phyloP scores from a whole-genome alignment of 2,113 vertebrate species.

The Cyanoramphus novaezelandiae region DNA sequence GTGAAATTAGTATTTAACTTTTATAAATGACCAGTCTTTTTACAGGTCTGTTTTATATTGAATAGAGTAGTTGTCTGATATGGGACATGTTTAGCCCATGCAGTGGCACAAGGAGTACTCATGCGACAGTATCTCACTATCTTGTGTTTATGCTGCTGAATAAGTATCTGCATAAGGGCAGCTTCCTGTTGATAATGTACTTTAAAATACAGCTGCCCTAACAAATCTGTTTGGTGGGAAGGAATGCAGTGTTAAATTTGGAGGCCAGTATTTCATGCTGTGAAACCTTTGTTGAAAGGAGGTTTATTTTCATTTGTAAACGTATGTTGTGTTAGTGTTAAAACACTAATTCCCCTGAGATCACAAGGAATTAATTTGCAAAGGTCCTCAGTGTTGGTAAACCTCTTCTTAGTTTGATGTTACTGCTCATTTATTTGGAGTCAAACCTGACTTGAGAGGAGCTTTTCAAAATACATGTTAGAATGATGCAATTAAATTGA shows the following conservation, averaged over 20 bases:
- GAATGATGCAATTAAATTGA: slow-evolving; percentile 7
- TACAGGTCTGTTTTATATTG: slow-evolving; percentile 62
- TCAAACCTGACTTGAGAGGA: slow-evolving; percentile 3
- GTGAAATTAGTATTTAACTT: slow-evolving; percentile 65
- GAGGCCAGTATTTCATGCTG: slow-evolving; percentile 59
- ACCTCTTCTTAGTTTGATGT: slow-evolving; percentile 11
- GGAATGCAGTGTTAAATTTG: slow-evolving; percentile 28
- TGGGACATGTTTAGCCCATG: background rate
- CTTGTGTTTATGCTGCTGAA: slow-evolving; percentile 9
- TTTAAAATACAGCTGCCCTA: slow-evolving; percentile 33
- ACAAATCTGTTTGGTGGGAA: background rate
- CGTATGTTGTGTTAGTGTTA: background rate
- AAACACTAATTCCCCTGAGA: slow-evolving; percentile 8
- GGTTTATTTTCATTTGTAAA: background rate
- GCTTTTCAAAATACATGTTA: background rate
- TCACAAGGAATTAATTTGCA: background rate
- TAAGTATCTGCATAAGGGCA: background rate
- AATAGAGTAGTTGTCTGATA: slow-evolving; percentile 10
- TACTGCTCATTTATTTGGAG: slow-evolving; percentile 1
- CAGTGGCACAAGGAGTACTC: slow-evolving; percentile 16
- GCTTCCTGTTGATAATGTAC: slow-evolving; percentile 33
- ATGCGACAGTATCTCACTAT: background rate
- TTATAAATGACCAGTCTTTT: slow-evolving; percentile 65
- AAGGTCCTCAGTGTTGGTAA: slow-evolving; percentile 22
- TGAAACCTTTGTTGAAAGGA: slow-evolving; percentile 44